Evolutionary conservation across 2,888 invertebrate species (phyloP), one percentile per base, ranked within the genome.

Genomic region (Drosophila kokeensis): DNA sequence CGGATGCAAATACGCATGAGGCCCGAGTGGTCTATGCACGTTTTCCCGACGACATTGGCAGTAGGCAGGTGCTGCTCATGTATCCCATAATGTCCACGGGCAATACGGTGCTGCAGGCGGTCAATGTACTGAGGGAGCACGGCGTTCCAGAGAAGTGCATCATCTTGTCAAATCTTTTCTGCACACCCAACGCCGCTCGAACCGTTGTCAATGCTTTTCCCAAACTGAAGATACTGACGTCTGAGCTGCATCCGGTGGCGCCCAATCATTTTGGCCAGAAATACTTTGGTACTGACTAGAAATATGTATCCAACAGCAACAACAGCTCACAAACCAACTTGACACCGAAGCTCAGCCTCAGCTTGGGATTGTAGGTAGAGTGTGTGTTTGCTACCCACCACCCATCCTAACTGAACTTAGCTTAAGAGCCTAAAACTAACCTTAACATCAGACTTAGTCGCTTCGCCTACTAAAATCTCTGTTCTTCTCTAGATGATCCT

Each of bases 71-170:
- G 48, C 94, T 99, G 52, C 95, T 99, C 4, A 98, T 99, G 98
- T 99, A 99, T 93, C 99, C 99, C 13, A 99, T 99, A 67, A 98
- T 99, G 98, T 98, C 98, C 75, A 98, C 99, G 0, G 99, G 99
- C 2, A 99, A 99, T 92, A 99, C 99, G 53, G 98, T 99, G 8
- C 96, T 96, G 85, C 96, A 96, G 95, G 99, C 99, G 0, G 97
- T 99, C 0, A 97, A 97, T 90, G 98, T 99, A 0, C 94, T 99
- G 42, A 97, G 97, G 76, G 98, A 99, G 87, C 98, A 99, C 91
- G 97, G 97, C 18, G 99, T 99, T 0, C 95, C 96, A 72, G 99
- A 99, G 93, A 97, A 97, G 74, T 97, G 98, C 88, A 98, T 99
- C 72, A 98, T 99, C 83, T 94, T 99, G n/a, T 97, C 99, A 59